phyloP scores from a whole-genome alignment of 2,888 invertebrate species.

The Tenthredo mesomela region DNA sequence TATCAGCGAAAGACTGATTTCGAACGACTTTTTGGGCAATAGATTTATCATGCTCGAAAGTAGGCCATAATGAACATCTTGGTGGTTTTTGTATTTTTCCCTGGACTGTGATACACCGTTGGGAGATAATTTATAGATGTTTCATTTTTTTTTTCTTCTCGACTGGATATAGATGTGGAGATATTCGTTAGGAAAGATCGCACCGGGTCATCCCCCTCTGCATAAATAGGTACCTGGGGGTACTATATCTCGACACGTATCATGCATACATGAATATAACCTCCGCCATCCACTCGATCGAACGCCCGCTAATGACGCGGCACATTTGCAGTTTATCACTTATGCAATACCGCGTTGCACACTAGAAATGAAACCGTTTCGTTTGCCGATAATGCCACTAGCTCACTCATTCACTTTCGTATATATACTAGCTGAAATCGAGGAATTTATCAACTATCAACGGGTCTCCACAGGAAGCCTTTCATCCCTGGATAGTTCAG shows the following conservation, averaged over 20 bases:
- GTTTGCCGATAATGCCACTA: constrained; percentile 21
- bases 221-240: background rate
- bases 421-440: background rate
- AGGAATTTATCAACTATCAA: constrained; percentile 8
- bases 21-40: background rate
- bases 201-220: background rate
- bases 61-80: background rate
- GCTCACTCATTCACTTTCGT: background rate
- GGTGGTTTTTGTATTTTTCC: background rate
- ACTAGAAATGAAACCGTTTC: constrained; percentile 22
- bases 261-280: constrained; percentile 30
- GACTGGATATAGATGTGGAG: background rate
- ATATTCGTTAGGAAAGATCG: background rate
- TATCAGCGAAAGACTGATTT: background rate
- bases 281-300: constrained; percentile 21
- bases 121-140: background rate
- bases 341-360: background rate
- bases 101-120: background rate
- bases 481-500: background rate
- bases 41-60: background rate
- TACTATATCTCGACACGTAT: constrained; percentile 27
- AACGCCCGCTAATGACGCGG: constrained; percentile 25
- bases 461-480: background rate
- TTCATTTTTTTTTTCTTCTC: background rate
- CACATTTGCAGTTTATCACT: constrained; percentile 33